Percentiles rank a stretch among this genome's conserved stretches.
Conservation (phyloP, 2,113 vertebrate genomes). For the Cettia cetti region DNA sequence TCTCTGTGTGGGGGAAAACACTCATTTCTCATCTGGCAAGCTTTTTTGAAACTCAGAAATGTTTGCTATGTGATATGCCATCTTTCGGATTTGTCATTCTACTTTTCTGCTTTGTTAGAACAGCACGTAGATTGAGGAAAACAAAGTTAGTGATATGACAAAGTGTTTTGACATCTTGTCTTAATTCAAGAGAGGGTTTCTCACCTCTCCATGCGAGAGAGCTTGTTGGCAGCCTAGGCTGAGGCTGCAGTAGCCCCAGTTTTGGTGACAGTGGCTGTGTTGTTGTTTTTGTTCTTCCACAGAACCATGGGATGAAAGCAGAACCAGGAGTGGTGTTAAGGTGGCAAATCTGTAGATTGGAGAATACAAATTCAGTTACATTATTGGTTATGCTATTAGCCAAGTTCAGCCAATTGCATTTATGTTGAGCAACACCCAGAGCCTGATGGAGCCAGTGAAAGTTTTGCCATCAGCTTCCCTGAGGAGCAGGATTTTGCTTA, state of each 20-base stretch:
- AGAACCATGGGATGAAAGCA: not conserved
- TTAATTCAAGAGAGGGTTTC: not conserved
- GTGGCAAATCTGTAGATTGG: not conserved
- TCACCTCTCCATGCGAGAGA: not conserved
- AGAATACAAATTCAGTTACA: not conserved
- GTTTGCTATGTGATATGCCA: not conserved
- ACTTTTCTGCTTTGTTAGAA: not conserved
- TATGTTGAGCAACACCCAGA: not conserved
- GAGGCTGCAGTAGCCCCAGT: not conserved
- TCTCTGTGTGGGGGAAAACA: not conserved
- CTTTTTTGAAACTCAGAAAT: not conserved
- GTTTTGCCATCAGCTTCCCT: not conserved
- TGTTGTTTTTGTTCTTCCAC: not conserved
- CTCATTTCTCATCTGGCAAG: not conserved
- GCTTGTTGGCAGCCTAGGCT: not conserved
- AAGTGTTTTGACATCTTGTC: not conserved
- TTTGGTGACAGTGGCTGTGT: not conserved
- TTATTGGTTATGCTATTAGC: not conserved
- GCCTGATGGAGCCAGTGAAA: not conserved
- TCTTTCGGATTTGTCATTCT: not conserved
- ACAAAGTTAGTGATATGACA: not conserved
- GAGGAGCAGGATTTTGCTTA: not conserved
- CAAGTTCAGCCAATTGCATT: not conserved
- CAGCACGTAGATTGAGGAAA: not conserved
- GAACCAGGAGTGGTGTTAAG: not conserved